phyloP scores from a whole-genome alignment of 2,797 vertebrate genomes.

The Enteromius trimaculatus region DNA sequence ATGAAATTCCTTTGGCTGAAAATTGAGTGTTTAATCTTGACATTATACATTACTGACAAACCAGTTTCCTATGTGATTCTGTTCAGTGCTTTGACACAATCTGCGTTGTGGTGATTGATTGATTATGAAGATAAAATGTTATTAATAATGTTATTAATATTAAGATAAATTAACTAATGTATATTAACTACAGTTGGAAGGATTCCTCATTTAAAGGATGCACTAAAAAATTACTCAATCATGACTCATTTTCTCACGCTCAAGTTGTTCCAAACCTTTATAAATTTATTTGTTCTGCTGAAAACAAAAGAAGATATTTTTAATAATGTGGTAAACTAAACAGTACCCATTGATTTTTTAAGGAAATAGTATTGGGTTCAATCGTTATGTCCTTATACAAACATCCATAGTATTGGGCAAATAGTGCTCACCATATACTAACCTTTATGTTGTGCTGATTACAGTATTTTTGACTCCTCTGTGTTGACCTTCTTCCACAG shows the following conservation, averaged over 20 bases:
- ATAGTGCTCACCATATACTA: neutral
- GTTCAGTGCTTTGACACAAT: too few relatives aligned
- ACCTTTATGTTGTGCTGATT: neutral
- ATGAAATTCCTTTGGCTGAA: too few relatives aligned
- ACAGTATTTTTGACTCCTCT: neutral
- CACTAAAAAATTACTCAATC: neutral
- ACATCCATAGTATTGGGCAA: neutral
- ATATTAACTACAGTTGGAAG: neutral
- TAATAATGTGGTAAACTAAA: neutral
- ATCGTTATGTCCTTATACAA: neutral
- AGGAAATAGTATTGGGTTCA: neutral
- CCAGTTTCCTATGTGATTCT: too few relatives aligned
- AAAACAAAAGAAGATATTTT: neutral
- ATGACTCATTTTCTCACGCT: neutral
- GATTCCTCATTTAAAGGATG: neutral
- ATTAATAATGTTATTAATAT: too few relatives aligned
- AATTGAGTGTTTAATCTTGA: too few relatives aligned
- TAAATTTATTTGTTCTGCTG: neutral
- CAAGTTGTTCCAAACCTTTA: neutral
- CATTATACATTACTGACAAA: too few relatives aligned
- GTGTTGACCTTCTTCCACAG: slow-evolving; percentile 64
- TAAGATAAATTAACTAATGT: too few relatives aligned
- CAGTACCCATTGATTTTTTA: neutral
- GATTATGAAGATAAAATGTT: too few relatives aligned
- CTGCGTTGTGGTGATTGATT: too few relatives aligned